A percentile compares a stretch with the other conserved stretches of the same genome.
Conservation (phyloP, 2,113 vertebrate genomes). For the Eublepharis macularius region DNA sequence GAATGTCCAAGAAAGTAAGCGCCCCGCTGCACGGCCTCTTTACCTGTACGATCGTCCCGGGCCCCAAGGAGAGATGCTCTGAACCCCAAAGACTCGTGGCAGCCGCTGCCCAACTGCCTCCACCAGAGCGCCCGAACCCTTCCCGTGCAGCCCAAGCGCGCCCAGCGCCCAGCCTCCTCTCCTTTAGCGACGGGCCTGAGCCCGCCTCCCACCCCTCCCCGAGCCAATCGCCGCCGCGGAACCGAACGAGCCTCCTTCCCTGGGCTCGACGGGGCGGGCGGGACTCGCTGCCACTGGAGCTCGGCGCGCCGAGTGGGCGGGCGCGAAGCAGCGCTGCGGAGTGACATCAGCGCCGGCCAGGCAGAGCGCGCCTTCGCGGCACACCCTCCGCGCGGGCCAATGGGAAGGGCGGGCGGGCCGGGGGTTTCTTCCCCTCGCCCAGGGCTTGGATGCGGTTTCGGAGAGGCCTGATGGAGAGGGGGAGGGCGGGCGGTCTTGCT, state of each 20-base stretch:
- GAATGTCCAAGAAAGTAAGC: too few relatives aligned
- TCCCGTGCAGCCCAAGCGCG: background rate
- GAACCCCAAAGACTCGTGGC: background rate
- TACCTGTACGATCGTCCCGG: background rate
- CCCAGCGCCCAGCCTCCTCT: background rate
- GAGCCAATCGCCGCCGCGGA: background rate
- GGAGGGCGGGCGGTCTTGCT: too few relatives aligned
- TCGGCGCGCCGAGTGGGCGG: too few relatives aligned
- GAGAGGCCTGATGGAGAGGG: background rate
- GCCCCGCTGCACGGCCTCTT: too few relatives aligned
- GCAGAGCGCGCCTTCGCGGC: background rate
- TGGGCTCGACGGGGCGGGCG: too few relatives aligned
- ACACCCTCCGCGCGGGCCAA: background rate
- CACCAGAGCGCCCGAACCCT: background rate
- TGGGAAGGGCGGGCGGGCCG: background rate
- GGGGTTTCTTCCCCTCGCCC: background rate
- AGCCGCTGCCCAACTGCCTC: background rate
- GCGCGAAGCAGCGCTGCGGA: background rate
- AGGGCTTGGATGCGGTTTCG: too few relatives aligned
- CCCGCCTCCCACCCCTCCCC: background rate
- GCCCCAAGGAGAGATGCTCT: background rate
- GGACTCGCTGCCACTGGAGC: too few relatives aligned
- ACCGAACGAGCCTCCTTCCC: background rate
- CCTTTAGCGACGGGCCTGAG: background rate
- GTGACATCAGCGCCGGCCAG: background rate